Evolutionary conservation across 2,888 invertebrate species (phyloP), one percentile per base, ranked within the genome.

Genomic region (Lobophora halterata): DNA sequence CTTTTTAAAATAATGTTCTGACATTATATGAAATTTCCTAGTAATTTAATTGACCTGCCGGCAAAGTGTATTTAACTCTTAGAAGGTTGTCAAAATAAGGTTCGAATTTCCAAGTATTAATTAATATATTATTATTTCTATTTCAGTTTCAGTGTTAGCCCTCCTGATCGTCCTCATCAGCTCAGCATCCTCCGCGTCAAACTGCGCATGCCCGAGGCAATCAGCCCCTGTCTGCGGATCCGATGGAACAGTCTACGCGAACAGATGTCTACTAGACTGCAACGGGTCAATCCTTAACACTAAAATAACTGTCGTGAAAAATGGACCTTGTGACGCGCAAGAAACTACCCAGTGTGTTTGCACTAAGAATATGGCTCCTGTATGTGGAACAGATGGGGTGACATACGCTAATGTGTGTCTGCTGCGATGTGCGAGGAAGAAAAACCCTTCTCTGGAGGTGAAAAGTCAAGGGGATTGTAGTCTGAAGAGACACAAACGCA

Each of bases 211-310:
- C 9, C 33, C 40, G 1, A 28, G 18, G 0, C 16, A 29, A 3
- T 18, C 8, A 18, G 32, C 37, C 1, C 45, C 44, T 1, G 41
- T 48, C 13, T 48, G 48, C 35, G 48, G 48, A 1, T 36, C 41
- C 2, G 45, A 48, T 14, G 44, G 45, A 1, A 25, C 6, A 5
- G 13, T 31, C 5, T 48, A 45, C 33, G 4, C 35, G 3, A 48
- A 45, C 26, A 20, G 7, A 13, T 48, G 48, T 9, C 12, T 45
- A 0, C 30, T 48, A n/a, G 33, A 42, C 11, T 48, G 48, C 27
- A 11, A 24, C 13, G 32, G 19, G 24, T 27, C 12, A n/a, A 26
- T 33, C 8, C 13, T 20, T 9, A 24, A 7, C 3, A 31, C 5
- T 5, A 37, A 47, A 13, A 10, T 47, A 6, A 16, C 14, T n/a